Conservation (phyloP, 2,888 invertebrate genomes). For the Tipula confusa region DNA sequence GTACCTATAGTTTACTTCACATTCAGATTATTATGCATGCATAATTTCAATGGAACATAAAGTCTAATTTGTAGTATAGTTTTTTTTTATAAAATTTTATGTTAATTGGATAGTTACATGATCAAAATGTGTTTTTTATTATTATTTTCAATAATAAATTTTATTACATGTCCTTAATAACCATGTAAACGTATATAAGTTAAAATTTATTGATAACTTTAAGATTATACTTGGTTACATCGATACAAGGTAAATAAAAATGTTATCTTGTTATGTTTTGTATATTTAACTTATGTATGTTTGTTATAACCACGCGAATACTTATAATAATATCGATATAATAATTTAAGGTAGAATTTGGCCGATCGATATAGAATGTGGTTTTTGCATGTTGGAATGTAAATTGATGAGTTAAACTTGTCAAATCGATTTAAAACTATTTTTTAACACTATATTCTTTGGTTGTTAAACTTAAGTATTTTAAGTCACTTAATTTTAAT, state of each 20-base stretch:
- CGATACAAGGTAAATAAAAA: neutral
- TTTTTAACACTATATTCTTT: no score
- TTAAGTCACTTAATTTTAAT: no score
- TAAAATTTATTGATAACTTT: conserved; percentile 7
- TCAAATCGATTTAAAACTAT: neutral
- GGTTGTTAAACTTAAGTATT: no score
- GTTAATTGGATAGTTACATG: neutral
- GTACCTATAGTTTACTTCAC: neutral
- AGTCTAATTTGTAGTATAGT: neutral
- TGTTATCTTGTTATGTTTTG: neutral
- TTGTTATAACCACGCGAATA: neutral
- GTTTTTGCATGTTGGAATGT: neutral
- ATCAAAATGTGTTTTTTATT: neutral
- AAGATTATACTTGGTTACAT: neutral
- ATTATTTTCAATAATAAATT: neutral
- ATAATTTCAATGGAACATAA: neutral
- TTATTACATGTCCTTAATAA: neutral
- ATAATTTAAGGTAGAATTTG: no score
- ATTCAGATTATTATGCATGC: neutral
- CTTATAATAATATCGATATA: no score
- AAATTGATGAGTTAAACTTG: neutral
- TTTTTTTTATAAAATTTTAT: neutral
- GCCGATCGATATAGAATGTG: no score
- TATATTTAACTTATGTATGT: no score
- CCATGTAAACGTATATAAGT: neutral